Evolutionary conservation across 2,797 vertebrate species (phyloP), one percentile per base, ranked within the genome.

Genomic region (Arrhamphus sclerolepis): DNA sequence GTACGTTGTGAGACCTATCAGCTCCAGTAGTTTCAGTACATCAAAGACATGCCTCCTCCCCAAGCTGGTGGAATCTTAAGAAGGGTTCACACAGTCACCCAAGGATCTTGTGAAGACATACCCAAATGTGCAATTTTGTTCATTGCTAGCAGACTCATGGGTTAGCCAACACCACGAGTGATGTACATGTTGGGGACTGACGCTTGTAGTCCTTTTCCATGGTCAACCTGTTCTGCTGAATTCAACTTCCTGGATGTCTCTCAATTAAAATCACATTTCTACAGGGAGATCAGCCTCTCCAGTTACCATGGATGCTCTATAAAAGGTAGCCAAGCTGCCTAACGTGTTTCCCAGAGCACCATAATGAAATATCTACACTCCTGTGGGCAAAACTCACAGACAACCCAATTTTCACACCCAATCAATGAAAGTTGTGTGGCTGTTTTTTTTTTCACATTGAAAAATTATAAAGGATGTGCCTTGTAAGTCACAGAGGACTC

Each of bases 241-340:
- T 91, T 91, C 91, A 87, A 88, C 76, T 43, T 82, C 85, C 86
- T 91, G 89, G 88, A 89, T 91, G 91, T 89, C 92, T 89, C 89
- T 93, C 92, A 92, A 92, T 93, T 94, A 93, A 92, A 91, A 89
- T 86, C 88, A 84, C 89, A 91, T 92, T 90, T 91, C 71, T 80
- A 78, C 64, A 4, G 62, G 79, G 77, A 89, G 87, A 84, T 78
- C 46, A 42, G 75, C 70, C 85, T 88, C 84, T 85, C 83, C 19
- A 58, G 92, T 93, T 91, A 88, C 91, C 87, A 90, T 92, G 90
- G 90, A 88, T 88, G 88, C 89, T 26, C 69, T 47, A 75, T 24
- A 70, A 82, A 83, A 88, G 82, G 82, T 89, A 89, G 77, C 83
- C 74, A 80, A 77, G 82, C 71, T 56, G 81, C 48, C 57, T 82